Evolutionary conservation across 2,113 vertebrate genomes (phyloP).

Genomic region (Etia nguti): DNA sequence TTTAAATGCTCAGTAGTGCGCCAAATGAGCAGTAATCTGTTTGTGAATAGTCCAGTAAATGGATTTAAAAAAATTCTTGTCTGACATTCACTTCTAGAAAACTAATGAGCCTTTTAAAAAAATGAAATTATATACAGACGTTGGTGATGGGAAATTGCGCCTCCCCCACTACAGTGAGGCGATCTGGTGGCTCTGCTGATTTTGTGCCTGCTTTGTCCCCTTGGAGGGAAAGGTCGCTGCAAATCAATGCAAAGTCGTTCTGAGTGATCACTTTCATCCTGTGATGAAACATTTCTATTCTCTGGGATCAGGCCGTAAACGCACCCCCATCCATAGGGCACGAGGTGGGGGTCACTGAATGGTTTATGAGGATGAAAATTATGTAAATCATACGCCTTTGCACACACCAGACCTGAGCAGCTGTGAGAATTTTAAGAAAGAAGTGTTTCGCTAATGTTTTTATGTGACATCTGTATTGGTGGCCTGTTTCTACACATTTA

Average conservation of each 20-base stretch:
- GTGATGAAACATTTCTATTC: not conserved
- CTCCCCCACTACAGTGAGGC: not conserved
- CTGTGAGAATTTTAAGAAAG: not conserved
- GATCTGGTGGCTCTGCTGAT: not conserved
- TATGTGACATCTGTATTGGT: not conserved
- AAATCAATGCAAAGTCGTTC: not conserved
- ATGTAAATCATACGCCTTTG: not conserved
- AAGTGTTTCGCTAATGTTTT: not conserved
- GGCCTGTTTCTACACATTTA: not conserved
- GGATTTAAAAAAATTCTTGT: not conserved
- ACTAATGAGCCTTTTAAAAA: not conserved
- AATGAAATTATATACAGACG: not conserved
- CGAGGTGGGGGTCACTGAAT: not conserved
- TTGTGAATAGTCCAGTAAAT: not conserved
- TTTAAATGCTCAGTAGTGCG: not conserved
- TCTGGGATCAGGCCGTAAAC: not conserved
- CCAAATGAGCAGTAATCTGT: not conserved
- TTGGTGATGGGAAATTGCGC: not conserved
- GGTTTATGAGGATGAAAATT: not conserved
- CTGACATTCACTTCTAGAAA: not conserved
- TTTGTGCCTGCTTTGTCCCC: not conserved
- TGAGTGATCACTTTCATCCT: not conserved
- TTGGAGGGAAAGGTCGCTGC: not conserved
- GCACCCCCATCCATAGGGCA: accelerated
- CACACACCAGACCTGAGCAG: not conserved